Evolutionary conservation across 2,113 vertebrate genomes (phyloP).

Genomic region (Tricholaema leucomelas): DNA sequence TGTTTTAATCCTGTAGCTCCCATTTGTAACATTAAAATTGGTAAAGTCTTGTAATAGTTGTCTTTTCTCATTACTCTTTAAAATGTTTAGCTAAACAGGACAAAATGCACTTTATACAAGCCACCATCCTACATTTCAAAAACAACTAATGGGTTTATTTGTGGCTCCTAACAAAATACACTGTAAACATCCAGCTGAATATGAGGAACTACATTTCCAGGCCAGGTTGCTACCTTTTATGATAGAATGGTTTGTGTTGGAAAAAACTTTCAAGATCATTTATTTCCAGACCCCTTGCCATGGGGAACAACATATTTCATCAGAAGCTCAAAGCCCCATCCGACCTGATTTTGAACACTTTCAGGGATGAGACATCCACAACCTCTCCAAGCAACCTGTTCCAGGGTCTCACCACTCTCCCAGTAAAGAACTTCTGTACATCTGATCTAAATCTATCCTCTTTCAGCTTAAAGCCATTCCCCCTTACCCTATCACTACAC

Average conservation of each 20-base stretch:
- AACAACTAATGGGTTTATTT: background rate
- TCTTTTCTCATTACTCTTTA: background rate
- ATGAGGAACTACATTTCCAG: background rate
- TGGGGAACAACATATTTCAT: background rate
- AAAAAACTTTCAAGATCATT: background rate
- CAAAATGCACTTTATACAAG: background rate
- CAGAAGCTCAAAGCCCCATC: background rate
- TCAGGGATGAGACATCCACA: background rate
- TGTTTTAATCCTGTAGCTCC: conserved; percentile 17
- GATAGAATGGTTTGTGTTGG: background rate
- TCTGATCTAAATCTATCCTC: background rate
- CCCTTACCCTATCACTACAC: no score
- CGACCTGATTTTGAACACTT: background rate
- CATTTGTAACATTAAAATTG: background rate
- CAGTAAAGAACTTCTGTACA: background rate
- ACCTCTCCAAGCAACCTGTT: background rate
- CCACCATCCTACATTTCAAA: background rate
- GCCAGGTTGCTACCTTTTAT: background rate
- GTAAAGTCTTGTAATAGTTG: background rate
- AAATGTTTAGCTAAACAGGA: conserved; percentile 1
- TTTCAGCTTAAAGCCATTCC: background rate
- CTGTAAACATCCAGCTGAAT: background rate
- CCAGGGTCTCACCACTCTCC: background rate
- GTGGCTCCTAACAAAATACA: background rate
- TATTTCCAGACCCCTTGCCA: background rate